phyloP scores from a whole-genome alignment of 2,888 invertebrate species.

The Tipula unca region DNA sequence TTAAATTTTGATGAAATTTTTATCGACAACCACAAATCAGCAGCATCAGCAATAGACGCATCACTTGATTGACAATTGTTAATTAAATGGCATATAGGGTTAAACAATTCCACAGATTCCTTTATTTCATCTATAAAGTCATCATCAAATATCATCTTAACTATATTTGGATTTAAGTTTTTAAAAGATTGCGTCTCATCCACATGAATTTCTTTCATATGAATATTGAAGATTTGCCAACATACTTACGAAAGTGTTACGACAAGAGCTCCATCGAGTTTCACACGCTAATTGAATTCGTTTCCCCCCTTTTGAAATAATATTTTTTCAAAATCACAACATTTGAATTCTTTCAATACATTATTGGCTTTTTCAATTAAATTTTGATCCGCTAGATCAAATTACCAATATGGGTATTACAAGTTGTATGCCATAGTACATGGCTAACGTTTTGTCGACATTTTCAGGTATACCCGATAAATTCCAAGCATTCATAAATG shows the following conservation, averaged over 20 bases:
- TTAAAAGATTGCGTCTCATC: not conserved
- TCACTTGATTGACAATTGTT: not conserved
- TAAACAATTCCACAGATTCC: not conserved
- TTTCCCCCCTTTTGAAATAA: not conserved
- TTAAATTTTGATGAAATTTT: not conserved
- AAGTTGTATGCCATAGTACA: not conserved
- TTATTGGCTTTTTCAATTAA: not conserved
- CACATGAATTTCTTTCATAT: not conserved
- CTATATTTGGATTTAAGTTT: not conserved
- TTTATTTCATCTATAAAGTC: not conserved
- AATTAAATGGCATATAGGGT: not conserved
- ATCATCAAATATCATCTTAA: not conserved
- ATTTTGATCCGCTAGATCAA: not conserved
- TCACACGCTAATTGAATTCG: not conserved
- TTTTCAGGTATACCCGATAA: no score
- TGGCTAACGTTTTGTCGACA: no score
- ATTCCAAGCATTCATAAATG: no score
- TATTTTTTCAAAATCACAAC: not conserved
- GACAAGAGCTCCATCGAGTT: not conserved
- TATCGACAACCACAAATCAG: not conserved
- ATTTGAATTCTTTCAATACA: not conserved
- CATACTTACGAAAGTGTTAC: not conserved
- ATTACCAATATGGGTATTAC: not conserved
- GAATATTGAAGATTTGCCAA: not conserved
- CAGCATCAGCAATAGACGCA: not conserved